Percentiles rank a stretch among this genome's conserved stretches.
phyloP scores from a whole-genome alignment of 1,140 invertebrate genomes.

The Pseudomyrmex cubaensis region DNA sequence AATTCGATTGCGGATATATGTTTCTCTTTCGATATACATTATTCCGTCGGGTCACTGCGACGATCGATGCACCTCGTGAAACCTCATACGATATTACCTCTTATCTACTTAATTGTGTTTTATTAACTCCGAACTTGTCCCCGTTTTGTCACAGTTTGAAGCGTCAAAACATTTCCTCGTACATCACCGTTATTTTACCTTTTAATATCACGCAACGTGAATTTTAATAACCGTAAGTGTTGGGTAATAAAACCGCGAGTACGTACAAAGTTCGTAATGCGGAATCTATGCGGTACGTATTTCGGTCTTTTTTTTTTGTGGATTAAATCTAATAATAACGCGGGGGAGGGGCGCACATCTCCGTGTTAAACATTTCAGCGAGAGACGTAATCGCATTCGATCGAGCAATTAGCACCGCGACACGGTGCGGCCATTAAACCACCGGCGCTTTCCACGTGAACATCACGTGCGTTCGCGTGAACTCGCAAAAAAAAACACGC shows the following conservation, averaged over 20 bases:
- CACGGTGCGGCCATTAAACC: conserved; percentile 62
- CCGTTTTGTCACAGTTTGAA: background rate
- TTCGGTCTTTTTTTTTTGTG: background rate
- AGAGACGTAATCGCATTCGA: conserved; percentile 64
- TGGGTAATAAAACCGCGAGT: no score
- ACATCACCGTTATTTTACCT: background rate
- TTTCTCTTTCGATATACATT: conserved; percentile 38
- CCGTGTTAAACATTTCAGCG: conserved; percentile 56
- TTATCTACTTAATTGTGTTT: conserved; percentile 12
- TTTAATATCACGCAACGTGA: background rate
- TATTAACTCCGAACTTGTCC: background rate
- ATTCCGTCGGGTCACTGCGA: conserved; percentile 19
- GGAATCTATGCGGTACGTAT: background rate
- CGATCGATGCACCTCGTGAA: conserved; percentile 32
- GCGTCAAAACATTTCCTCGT: background rate
- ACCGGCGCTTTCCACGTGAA: conserved; percentile 42
- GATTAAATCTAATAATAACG: conserved; percentile 5
- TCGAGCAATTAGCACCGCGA: conserved; percentile 70
- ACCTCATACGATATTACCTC: conserved; percentile 8
- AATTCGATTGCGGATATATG: conserved; percentile 8
- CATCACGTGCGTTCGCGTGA: conserved; percentile 35
- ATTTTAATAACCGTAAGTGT: background rate
- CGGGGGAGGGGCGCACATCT: conserved; percentile 5
- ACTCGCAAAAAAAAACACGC: conserved; percentile 9
- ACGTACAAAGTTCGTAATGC: background rate